Evolutionary conservation across 2,113 vertebrate genomes (phyloP), one percentile per base, ranked within the genome.

Genomic region (Macaca mulatta): DNA sequence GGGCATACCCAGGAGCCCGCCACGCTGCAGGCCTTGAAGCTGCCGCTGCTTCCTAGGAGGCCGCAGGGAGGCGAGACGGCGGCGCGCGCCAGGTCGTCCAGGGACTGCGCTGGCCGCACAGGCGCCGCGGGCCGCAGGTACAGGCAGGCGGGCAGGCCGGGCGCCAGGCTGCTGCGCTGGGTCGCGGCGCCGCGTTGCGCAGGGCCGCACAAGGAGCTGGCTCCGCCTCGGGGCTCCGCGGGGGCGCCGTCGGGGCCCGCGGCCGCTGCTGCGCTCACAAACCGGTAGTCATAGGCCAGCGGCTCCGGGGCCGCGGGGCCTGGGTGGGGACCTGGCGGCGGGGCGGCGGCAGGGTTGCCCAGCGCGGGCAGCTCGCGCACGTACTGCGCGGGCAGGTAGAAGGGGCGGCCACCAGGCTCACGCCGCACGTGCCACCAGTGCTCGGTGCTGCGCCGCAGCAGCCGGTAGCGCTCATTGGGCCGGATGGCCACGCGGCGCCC

Each of bases 401-500:
- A 99, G 79, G 99, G 99, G 9, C 98, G 98, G 32, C 98, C 50
- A 61, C 86, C 97, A 43, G 98, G 93, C 99, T 99, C 96, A 93
- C 99, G 80, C 86, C 98, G 94, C 70, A 99, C 99, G 2, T 99
- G 99, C 99, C 99, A 99, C 99, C 99, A 99, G 98, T 99, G 99
- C 16, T 99, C 98, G 3, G 99, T 99, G 40, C 99, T 99, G 83
- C 99, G 99, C 74, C 98, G 98, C 79, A 99, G 94, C 40, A 99
- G 99, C 61, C 99, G 97, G 88, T 99, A 99, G 86, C 98, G 98
- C 96, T 99, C 99, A 1, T 99, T 98, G 11, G 99, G 99, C 78
- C 99, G 99, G 98, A 99, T 99, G 98, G 99, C 98, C 8, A 99
- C 98, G 3, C 97, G 96, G 45, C 96, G 98, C 3, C 99, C 99